phyloP scores from a whole-genome alignment of 2,113 vertebrate genomes.

The Ardeotis arabs region DNA sequence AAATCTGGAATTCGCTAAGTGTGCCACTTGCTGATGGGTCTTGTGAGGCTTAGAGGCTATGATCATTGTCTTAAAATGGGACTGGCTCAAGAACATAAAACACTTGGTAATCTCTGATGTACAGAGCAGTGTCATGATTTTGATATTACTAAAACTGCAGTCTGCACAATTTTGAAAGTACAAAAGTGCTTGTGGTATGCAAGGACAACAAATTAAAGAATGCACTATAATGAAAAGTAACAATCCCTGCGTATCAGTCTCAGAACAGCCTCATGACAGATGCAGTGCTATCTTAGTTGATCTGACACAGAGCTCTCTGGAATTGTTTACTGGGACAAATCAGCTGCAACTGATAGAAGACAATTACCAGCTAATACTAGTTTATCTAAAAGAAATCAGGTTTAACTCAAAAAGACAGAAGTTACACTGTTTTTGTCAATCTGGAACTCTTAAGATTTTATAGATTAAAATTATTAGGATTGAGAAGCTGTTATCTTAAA shows the following conservation, averaged over 20 bases:
- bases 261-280: not conserved
- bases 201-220: not conserved
- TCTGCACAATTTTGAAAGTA: not conserved
- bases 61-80: not conserved
- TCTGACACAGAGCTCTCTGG: not conserved
- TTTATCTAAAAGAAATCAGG: constrained; percentile 21
- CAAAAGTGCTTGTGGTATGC: not conserved
- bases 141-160: not conserved
- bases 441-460: not conserved
- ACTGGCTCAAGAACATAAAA: not conserved
- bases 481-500: not conserved
- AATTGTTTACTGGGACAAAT: not conserved
- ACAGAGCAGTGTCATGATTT: not conserved
- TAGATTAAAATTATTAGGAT: not conserved
- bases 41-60: not conserved
- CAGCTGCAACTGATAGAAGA: not conserved
- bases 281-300: not conserved
- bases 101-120: not conserved
- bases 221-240: not conserved
- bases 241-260: not conserved
- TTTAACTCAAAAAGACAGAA: not conserved
- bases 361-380: not conserved
- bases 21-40: not conserved
- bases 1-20: not conserved
- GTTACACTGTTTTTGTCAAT: not conserved